A percentile compares a stretch with the other conserved stretches of the same genome.
phyloP scores from a whole-genome alignment of 2,113 vertebrate species.

The Chunga burmeisteri region DNA sequence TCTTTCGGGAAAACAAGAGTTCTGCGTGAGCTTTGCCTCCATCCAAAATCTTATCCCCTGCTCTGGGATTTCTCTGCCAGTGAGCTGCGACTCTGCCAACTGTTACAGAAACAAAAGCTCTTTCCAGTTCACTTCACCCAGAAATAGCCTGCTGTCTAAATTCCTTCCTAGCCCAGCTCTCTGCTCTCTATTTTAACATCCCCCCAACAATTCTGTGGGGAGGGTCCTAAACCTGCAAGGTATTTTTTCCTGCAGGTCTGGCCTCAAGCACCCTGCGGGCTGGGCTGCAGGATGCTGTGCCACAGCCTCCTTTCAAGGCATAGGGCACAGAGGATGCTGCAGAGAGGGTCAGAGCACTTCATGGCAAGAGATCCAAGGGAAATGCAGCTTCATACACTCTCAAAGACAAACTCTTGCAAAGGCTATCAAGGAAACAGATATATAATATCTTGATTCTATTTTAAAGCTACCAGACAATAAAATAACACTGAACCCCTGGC shows the following conservation, averaged over 20 bases:
- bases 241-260: not conserved
- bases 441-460: slow-evolving; percentile 26
- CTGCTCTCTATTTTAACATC: not conserved
- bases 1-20: not conserved
- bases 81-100: slow-evolving; percentile 6
- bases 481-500: not conserved
- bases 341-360: not conserved
- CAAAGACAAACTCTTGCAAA: not conserved
- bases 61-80: slow-evolving; percentile 3
- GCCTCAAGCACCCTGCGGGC: not conserved
- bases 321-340: not conserved
- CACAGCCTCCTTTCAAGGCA: not conserved
- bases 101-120: slow-evolving; percentile 19
- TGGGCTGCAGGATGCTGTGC: not conserved
- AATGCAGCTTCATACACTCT: not conserved
- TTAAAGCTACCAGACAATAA: slow-evolving; percentile 23
- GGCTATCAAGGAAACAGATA: not conserved
- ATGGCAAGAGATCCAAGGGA: not conserved
- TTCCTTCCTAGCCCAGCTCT: not conserved
- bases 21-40: not conserved
- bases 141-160: slow-evolving; percentile 32
- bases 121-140: slow-evolving; percentile 23
- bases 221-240: not conserved
- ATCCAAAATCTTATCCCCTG: not conserved
- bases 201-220: not conserved